Evolutionary conservation across 2,888 invertebrate species (phyloP).

Genomic region (Ornithoptera priamus): DNA sequence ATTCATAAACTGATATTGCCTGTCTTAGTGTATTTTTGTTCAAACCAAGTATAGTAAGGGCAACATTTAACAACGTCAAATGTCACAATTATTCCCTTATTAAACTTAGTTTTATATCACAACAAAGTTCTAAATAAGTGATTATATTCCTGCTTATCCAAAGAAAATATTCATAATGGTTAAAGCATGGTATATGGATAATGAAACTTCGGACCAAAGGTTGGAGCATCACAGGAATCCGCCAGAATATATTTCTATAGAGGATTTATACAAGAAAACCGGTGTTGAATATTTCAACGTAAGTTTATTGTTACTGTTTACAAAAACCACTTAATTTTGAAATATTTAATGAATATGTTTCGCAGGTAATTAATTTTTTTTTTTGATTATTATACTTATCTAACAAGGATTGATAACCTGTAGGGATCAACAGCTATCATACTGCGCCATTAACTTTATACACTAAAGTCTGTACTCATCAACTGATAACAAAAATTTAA

Average conservation of each 20-base stretch:
- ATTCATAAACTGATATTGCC: no score
- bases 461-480: neutral
- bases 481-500: no score
- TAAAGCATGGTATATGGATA: constrained; percentile 91
- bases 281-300: constrained; percentile 96
- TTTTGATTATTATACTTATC: no score
- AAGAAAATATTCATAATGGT: constrained; percentile 82
- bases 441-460: neutral
- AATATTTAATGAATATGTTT: no score
- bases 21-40: no score
- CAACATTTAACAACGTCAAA: no score
- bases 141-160: no score
- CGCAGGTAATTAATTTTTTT: no score
- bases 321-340: neutral
- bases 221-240: constrained; percentile 90
- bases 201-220: constrained; percentile 85
- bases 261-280: constrained; percentile 83
- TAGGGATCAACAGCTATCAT: neutral
- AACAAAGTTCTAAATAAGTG: no score
- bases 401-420: neutral
- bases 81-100: no score
- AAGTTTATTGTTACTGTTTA: constrained; percentile 44
- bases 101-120: no score
- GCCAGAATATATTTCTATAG: constrained; percentile 83
- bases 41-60: no score